Evolutionary conservation across 2,113 vertebrate genomes (phyloP).

Genomic region (Reinhardtius hippoglossoides): DNA sequence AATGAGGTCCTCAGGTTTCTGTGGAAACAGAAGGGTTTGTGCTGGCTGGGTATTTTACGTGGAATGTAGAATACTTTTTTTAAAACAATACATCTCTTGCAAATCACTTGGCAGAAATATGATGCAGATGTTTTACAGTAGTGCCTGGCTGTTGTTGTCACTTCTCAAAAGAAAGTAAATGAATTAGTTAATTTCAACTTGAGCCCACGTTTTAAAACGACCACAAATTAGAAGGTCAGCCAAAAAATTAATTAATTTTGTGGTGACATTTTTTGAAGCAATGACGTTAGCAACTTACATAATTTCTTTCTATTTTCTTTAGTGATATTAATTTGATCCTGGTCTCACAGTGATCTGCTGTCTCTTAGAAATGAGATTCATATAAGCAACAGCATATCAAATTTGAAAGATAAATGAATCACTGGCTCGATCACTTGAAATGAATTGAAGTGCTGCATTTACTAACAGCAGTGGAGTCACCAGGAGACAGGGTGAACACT

Average conservation of each 20-base stretch:
- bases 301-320: too few species aligned
- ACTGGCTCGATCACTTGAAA: too few species aligned
- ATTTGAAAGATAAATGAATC: too few species aligned
- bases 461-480: too few species aligned
- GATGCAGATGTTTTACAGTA: not conserved
- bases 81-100: not conserved
- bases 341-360: not conserved
- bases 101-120: not conserved
- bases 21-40: constrained; percentile 38
- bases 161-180: not conserved
- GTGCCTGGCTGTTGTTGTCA: not conserved
- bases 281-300: too few species aligned
- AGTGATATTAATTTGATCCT: not conserved
- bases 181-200: too few species aligned
- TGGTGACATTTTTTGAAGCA: too few species aligned
- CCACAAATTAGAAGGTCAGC: too few species aligned
- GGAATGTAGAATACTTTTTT: not conserved
- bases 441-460: too few species aligned
- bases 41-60: constrained; percentile 21
- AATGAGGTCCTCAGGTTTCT: constrained; percentile 71
- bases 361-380: not conserved
- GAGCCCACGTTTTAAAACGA: too few species aligned
- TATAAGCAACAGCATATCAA: not conserved
- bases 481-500: too few species aligned
- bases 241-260: too few species aligned